Conservation (phyloP, 2,888 invertebrate species). For the Apodemia duryi region DNA sequence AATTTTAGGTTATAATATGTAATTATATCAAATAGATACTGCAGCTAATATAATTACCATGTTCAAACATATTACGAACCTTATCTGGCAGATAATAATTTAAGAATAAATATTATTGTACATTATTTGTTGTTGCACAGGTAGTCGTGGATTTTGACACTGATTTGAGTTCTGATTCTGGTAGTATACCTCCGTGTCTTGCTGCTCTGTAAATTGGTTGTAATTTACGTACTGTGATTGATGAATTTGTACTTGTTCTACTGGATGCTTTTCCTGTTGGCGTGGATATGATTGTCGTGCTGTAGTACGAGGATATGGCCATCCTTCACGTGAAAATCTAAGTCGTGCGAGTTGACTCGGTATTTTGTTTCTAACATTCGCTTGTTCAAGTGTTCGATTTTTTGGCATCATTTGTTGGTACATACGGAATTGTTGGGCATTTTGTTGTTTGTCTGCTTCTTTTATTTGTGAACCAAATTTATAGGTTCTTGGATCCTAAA, state of each 20-base stretch:
- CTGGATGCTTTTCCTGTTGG: constrained; percentile 1
- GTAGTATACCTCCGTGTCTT: neutral
- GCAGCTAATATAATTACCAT: neutral
- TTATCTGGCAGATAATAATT: neutral
- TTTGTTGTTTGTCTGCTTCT: neutral
- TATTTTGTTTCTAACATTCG: neutral
- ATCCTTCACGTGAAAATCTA: neutral
- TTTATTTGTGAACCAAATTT: neutral
- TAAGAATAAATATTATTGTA: neutral
- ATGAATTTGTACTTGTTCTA: neutral
- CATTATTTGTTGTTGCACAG: constrained; percentile 1
- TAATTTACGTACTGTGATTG: constrained; percentile 8
- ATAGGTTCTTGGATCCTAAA: neutral
- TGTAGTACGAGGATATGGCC: neutral
- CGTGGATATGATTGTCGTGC: neutral
- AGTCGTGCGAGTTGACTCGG: neutral
- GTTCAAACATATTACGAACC: neutral
- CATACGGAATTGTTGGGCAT: neutral
- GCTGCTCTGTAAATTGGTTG: neutral
- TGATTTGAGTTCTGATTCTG: neutral
- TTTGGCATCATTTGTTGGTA: neutral
- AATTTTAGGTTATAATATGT: neutral
- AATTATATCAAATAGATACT: too few species aligned
- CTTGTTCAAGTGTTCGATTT: neutral
- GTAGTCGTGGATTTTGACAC: neutral